Conservation (phyloP, 1,140 invertebrate genomes). For the Pogonognathellus flavescens region DNA sequence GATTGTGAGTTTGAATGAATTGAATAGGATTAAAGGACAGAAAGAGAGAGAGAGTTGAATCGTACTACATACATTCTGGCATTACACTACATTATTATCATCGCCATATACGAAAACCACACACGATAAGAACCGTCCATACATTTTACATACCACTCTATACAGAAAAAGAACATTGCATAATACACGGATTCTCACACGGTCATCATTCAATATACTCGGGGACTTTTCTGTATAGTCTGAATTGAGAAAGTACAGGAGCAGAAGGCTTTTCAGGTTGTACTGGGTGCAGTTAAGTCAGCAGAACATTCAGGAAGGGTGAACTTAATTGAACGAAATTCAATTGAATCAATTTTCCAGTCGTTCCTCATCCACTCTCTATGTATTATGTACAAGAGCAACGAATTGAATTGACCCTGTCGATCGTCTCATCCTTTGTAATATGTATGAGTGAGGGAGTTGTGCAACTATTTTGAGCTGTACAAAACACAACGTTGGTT, state of each 20-base stretch:
- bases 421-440: neutral
- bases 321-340: constrained; percentile 41
- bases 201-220: neutral
- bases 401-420: constrained; percentile 41
- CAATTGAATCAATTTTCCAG: constrained; percentile 30
- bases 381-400: neutral
- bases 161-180: neutral
- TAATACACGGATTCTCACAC: neutral
- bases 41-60: too few relatives aligned
- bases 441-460: neutral
- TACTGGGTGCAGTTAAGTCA: neutral
- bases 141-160: neutral
- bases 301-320: constrained; percentile 11
- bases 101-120: too few relatives aligned
- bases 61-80: neutral
- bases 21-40: constrained; percentile 27
- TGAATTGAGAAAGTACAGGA: constrained; percentile 16
- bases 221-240: too few relatives aligned
- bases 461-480: neutral
- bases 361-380: neutral
- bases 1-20: constrained; percentile 4
- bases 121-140: too few relatives aligned
- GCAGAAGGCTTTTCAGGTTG: neutral
- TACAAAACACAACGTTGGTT: neutral
- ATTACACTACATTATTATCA: too few relatives aligned